Conservation (phyloP, 2,797 vertebrate genomes). For the Geotrypetes seraphini region DNA sequence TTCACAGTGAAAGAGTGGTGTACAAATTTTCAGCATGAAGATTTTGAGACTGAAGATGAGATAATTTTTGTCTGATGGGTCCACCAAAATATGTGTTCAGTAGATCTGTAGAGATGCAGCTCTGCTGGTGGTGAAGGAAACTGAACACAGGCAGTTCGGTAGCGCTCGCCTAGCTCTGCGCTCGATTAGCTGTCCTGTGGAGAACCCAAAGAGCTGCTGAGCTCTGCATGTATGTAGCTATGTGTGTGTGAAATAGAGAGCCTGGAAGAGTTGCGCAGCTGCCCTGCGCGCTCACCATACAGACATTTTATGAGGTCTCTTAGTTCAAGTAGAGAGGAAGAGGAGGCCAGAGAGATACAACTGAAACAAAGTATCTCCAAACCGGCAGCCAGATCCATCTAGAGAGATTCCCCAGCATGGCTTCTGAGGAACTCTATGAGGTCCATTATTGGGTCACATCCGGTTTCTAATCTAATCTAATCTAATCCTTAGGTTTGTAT, state of each 20-base stretch:
- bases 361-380: conserved; percentile 54
- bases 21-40: no score
- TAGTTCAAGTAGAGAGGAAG: neutral
- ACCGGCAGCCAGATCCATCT: conserved; percentile 37
- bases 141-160: no score
- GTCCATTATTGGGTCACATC: no score
- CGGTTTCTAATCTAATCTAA: no score
- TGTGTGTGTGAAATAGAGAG: conserved; percentile 27
- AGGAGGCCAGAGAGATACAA: conserved; percentile 48
- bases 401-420: conserved; percentile 50
- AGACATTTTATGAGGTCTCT: conserved; percentile 3
- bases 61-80: no score
- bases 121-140: no score
- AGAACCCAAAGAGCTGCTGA: conserved; percentile 5
- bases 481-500: no score
- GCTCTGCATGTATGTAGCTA: neutral
- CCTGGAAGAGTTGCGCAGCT: conserved; percentile 52
- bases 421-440: conserved; percentile 65
- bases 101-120: no score
- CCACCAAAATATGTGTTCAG: no score
- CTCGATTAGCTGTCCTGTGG: conserved; percentile 10
- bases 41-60: no score
- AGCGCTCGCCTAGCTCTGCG: conserved; percentile 5
- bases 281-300: conserved; percentile 48
- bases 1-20: no score